A percentile compares a stretch with the other conserved stretches of the same genome.
Conservation (phyloP, 2,888 invertebrate species). For the Elmis aenea region DNA sequence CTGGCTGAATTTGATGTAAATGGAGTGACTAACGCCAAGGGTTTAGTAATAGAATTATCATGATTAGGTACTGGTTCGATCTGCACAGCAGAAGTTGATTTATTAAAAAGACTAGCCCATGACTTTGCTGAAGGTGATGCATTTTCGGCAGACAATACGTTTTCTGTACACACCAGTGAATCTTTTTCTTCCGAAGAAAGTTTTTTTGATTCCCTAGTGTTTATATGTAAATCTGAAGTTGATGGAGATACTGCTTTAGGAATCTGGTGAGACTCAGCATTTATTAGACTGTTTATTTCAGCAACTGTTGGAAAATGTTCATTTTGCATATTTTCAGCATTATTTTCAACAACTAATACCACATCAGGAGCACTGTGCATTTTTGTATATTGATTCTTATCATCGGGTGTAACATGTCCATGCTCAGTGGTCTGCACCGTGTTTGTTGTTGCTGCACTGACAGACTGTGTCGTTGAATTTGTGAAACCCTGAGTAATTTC, state of each 20-base stretch:
- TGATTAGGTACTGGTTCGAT: neutral
- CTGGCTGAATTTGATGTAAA: slow-evolving; percentile 37
- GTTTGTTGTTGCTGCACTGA: slow-evolving; percentile 1
- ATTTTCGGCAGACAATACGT: neutral
- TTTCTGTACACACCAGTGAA: neutral
- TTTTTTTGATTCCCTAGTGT: too few relatives aligned
- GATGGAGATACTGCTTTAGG: too few relatives aligned
- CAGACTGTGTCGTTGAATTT: neutral
- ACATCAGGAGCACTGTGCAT: neutral
- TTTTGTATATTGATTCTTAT: too few relatives aligned
- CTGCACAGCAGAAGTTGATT: slow-evolving; percentile 17
- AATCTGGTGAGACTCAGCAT: neutral
- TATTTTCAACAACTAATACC: neutral
- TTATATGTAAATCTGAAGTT: too few relatives aligned
- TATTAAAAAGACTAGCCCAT: slow-evolving; percentile 63
- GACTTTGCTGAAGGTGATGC: slow-evolving; percentile 48
- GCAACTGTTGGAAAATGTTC: neutral
- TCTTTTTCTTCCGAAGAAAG: neutral
- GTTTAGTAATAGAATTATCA: slow-evolving; percentile 42
- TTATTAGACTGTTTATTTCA: neutral
- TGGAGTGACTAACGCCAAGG: slow-evolving; percentile 59
- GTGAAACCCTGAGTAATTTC: slow-evolving; percentile 7
- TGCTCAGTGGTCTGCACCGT: neutral
- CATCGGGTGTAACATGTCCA: too few relatives aligned
- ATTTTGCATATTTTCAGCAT: neutral